phyloP scores from a whole-genome alignment of 2,888 invertebrate genomes.

The Pseudococcus viburni region DNA sequence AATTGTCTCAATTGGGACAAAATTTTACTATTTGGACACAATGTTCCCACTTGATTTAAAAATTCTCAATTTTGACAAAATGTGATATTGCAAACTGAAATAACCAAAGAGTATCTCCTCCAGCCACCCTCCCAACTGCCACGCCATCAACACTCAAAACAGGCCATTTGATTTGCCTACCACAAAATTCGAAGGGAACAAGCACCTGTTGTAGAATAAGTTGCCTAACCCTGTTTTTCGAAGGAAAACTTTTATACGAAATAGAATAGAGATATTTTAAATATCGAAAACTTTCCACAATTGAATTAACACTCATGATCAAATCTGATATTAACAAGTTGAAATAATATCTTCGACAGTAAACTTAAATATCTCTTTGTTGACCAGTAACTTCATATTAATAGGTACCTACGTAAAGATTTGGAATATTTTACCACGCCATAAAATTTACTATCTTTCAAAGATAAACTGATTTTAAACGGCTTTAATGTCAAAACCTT shows the following conservation, averaged over 20 bases:
- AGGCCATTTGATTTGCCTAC: not conserved
- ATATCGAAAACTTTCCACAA: not conserved
- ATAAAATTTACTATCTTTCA: conserved; percentile 29
- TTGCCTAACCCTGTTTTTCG: not conserved
- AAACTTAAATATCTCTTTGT: not conserved
- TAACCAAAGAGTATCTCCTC: too few species aligned
- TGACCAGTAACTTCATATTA: not conserved
- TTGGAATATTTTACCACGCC: conserved; percentile 2
- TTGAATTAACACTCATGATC: not conserved
- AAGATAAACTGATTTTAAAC: conserved; percentile 37
- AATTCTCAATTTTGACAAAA: too few species aligned
- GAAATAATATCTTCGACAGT: not conserved
- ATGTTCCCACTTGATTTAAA: too few species aligned
- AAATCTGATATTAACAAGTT: not conserved
- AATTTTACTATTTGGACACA: too few species aligned
- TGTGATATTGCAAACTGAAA: too few species aligned
- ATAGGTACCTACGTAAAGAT: not conserved
- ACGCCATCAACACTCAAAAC: too few species aligned
- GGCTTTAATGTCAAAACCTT: conserved; percentile 7
- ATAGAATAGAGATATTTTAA: not conserved
- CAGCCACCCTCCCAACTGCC: too few species aligned
- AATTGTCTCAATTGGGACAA: too few species aligned
- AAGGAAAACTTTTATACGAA: not conserved
- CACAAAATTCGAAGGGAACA: not conserved
- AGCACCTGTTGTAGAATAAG: not conserved